Evolutionary conservation across 2,113 vertebrate genomes (phyloP).

Genomic region (Castor canadensis): DNA sequence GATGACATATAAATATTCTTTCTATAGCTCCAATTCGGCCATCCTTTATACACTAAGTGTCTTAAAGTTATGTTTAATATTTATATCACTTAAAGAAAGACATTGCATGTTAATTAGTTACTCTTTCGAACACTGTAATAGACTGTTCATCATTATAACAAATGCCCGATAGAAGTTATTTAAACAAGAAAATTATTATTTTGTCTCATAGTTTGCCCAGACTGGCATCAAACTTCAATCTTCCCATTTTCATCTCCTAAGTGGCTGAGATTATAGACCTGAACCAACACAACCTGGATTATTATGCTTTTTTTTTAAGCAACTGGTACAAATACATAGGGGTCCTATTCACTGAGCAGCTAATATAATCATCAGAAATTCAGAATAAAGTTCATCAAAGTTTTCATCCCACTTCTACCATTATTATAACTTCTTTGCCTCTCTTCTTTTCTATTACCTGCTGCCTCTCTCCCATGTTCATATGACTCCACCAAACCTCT

Average conservation of each 20-base stretch:
- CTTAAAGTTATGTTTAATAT: no score
- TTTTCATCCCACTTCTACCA: not conserved
- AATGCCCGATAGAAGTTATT: no score
- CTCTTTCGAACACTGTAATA: no score
- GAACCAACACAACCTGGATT: no score
- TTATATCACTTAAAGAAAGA: no score
- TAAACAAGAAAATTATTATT: no score
- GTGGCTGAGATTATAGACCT: no score
- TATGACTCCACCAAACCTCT: not conserved
- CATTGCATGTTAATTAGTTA: not conserved
- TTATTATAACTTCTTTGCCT: not conserved
- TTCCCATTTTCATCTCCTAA: no score
- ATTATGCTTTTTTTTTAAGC: not conserved
- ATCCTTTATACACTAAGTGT: not conserved
- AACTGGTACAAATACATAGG: accelerated
- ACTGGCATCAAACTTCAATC: no score
- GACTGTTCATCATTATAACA: no score
- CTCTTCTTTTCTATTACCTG: not conserved
- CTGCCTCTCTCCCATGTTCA: not conserved
- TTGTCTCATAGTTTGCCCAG: no score
- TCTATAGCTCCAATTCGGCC: not conserved
- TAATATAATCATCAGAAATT: not conserved
- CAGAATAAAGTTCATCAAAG: not conserved
- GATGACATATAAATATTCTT: not conserved
- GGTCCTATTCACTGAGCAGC: not conserved